Evolutionary conservation across 2,113 vertebrate genomes (phyloP).

Genomic region (Sapayoa aenigma): DNA sequence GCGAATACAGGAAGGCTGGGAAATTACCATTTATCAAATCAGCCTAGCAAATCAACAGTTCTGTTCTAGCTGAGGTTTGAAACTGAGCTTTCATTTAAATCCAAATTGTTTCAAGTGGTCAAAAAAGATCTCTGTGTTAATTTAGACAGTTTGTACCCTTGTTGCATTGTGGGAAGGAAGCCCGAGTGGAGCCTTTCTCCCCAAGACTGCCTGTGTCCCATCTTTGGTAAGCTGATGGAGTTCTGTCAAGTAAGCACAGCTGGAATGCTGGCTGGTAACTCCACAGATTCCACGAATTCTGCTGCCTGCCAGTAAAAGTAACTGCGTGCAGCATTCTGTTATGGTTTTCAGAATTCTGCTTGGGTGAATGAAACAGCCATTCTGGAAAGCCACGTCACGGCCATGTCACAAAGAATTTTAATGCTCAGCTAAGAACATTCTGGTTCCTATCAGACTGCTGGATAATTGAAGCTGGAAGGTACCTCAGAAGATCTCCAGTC

Average conservation of each 20-base stretch:
- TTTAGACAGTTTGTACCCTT: not conserved
- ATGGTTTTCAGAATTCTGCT: not conserved
- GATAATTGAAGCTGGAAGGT: not conserved
- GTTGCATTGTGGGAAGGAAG: not conserved
- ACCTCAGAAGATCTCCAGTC: not conserved
- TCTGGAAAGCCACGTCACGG: not conserved
- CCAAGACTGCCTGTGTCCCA: not conserved
- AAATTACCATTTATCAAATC: not conserved
- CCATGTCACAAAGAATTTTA: not conserved
- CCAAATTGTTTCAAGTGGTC: not conserved
- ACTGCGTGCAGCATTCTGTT: not conserved
- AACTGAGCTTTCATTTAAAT: not conserved
- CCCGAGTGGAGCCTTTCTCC: not conserved
- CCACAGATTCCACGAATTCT: not conserved
- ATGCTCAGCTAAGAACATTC: not conserved
- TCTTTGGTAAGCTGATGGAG: not conserved
- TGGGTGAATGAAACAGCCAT: not conserved
- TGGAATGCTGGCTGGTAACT: not conserved
- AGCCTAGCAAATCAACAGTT: not conserved
- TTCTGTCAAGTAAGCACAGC: not conserved
- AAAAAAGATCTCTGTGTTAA: not conserved
- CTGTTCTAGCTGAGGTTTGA: not conserved
- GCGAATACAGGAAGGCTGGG: not conserved
- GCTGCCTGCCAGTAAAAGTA: not conserved
- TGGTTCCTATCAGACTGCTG: fast-evolving